phyloP scores from a whole-genome alignment of 1,140 invertebrate species.

The Melipona quadrifasciata region DNA sequence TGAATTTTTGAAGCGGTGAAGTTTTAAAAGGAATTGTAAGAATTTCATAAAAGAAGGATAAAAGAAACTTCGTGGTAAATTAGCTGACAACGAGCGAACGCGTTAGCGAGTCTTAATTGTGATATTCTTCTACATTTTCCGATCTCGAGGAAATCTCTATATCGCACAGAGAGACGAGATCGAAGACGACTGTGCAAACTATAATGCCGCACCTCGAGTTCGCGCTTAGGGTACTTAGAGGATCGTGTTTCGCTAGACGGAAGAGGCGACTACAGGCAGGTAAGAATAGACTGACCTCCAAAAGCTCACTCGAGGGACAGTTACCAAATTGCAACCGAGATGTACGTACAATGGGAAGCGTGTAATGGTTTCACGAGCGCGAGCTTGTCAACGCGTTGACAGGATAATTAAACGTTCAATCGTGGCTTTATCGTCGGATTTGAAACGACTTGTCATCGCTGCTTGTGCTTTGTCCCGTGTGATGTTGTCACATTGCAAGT shows the following conservation, averaged over 20 bases:
- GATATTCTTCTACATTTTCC: not conserved
- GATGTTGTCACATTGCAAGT: not conserved
- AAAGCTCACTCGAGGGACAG: conserved; percentile 16
- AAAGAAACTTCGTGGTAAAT: not conserved
- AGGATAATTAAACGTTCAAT: conserved; percentile 36
- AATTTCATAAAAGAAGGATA: not conserved
- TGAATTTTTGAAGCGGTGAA: not conserved
- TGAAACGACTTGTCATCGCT: not conserved
- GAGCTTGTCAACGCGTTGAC: conserved; percentile 21
- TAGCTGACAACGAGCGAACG: not conserved
- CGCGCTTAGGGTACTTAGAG: not conserved
- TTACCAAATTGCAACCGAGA: conserved; percentile 22
- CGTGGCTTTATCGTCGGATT: conserved; percentile 6
- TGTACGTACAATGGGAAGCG: conserved; percentile 43
- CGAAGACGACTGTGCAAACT: not conserved
- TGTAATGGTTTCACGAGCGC: conserved; percentile 32
- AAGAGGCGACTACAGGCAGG: conserved; percentile 17
- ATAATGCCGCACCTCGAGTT: no score
- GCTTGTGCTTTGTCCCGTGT: not conserved
- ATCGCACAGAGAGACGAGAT: not conserved
- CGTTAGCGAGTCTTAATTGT: not conserved
- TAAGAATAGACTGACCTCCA: conserved; percentile 55
- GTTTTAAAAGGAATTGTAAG: not conserved
- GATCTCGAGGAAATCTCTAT: not conserved
- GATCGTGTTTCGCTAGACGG: conserved; percentile 44